Evolutionary conservation across 2,888 invertebrate genomes (phyloP), one percentile per base, ranked within the genome.

Genomic region (Amaurobius ferox): DNA sequence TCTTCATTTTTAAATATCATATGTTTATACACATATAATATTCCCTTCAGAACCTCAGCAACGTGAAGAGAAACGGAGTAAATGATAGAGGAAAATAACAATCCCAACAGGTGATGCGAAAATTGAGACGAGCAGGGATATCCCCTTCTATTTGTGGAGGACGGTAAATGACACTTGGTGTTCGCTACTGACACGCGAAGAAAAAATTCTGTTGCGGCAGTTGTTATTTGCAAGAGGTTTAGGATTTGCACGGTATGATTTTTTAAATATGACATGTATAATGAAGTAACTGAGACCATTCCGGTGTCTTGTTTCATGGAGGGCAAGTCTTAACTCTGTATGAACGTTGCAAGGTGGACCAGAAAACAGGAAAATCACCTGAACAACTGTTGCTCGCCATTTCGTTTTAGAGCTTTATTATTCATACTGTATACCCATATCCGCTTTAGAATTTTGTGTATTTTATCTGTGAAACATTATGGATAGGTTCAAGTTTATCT

Each of bases 71-170:
- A 48, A 39, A 28, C 77, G 19, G 44, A 32, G 48, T 71, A 66
- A 83, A 77, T 83, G 70, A 77, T 66, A 77, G 55, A 83, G 77
- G 72, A 77, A 48, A 77, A 83, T 77, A 73, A 67, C 44, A 67
- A 40, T 30, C 28, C 62, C 44, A 55, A 32, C 44, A 28, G 29
- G 35, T 83, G 83, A 83, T 77, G 72, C 29, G 83, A 83, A 83
- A 77, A 83, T 83, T 83, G 77, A 83, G 71, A 40, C 77, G 40
- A 66, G 62, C 71, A 61, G 64, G 66, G 29, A 7, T 23, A 44
- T 70, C 66, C 77, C 83, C 71, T 35, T 72, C 83, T 76, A 77
- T 83, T 83, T 77, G 67, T 32, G 48, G 70, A 76, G 35, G 68
- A 44, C 76, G 39, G 74, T 68, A 77, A 83, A 71, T 77, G 77